Base-by-base conservation (phyloP, 2,113 vertebrate genomes). In the Leptobrachium leishanense region DNA sequence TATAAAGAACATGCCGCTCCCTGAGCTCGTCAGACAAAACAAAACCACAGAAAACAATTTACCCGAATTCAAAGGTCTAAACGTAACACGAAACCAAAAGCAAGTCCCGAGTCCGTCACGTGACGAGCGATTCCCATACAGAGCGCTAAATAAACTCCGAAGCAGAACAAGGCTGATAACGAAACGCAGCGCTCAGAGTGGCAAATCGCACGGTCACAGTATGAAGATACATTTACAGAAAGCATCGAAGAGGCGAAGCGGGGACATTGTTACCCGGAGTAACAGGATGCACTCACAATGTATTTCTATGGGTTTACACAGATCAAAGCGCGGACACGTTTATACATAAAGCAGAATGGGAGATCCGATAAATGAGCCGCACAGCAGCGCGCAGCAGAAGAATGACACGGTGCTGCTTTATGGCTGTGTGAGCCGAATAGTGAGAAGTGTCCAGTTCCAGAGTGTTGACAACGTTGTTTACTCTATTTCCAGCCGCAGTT, bases 21-120 rank as follows among this genome's bases (percentile, higher is more conserved):
- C 46, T 8, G 4, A 50, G 4, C 8, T 4, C 46, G 4, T 8
- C 4, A 8, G 46, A 50, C 8, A 50, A 50, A 50, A 8, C 46
- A 50, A 50, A 5, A 4, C 46, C 46, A 50, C 46, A 50, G 46
- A 4, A 50, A 12, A 15, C 11, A 59, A 73, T 73, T 73, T 67
- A 43, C 46, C 64, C 67, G 67, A 66, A 79, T 59, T 53, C 41
- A 66, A 66, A n/a, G 44, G 44, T 39, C 68, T n/a, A 54, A 39
- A 43, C 44, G 66, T 66, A 79, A 66, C 62, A 13, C 42, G 2
- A 11, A 79, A 11, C 75, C 31, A 12, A 13, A 42, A 39, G 63
- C 67, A 79, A 59, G 46, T n/a, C 54, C 13, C 13, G 5, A 41
- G 62, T 55, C 46, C 6, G 10, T 54, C 41, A 39, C 55, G 70